These are phyloP conservation scores for Cyphomyrmex costatus DNA, from an alignment of 1,140 invertebrate genomes.

Conservation along the genomic window DNA sequence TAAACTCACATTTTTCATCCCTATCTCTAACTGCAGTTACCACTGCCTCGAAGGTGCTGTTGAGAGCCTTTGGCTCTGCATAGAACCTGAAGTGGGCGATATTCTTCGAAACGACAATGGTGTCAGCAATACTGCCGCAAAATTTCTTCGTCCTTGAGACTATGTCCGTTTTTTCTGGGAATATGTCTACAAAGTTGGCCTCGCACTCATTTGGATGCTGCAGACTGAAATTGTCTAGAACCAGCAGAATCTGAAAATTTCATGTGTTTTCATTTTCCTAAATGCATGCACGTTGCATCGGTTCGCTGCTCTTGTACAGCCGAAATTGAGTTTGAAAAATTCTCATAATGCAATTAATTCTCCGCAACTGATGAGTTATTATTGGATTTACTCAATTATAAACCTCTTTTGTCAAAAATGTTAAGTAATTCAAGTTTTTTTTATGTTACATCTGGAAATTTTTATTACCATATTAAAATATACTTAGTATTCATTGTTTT, in stretches of 20 bases:
- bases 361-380: too few species aligned
- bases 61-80: slow-evolving; percentile 89
- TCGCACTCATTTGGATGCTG: slow-evolving; percentile 94
- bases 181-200: slow-evolving; percentile 93
- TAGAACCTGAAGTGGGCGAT: slow-evolving; percentile 91
- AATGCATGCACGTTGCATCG: neutral
- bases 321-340: neutral
- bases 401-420: too few species aligned
- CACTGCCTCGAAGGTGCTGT: slow-evolving; percentile 90
- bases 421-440: too few species aligned
- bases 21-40: slow-evolving; percentile 92
- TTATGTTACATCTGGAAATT: too few species aligned
- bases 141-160: slow-evolving; percentile 89
- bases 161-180: slow-evolving; percentile 90
- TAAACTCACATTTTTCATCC: slow-evolving; percentile 72
- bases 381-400: too few species aligned
- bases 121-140: slow-evolving; percentile 93
- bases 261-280: slow-evolving; percentile 9
- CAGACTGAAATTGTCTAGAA: slow-evolving; percentile 89
- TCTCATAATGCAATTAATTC: neutral
- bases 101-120: slow-evolving; percentile 88
- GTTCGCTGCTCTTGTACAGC: neutral
- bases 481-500: too few species aligned
- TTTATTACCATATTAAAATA: too few species aligned
- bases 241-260: slow-evolving; percentile 90